Evolutionary conservation across 2,797 vertebrate species (phyloP).

Genomic region (Leptatherina wallacei): DNA sequence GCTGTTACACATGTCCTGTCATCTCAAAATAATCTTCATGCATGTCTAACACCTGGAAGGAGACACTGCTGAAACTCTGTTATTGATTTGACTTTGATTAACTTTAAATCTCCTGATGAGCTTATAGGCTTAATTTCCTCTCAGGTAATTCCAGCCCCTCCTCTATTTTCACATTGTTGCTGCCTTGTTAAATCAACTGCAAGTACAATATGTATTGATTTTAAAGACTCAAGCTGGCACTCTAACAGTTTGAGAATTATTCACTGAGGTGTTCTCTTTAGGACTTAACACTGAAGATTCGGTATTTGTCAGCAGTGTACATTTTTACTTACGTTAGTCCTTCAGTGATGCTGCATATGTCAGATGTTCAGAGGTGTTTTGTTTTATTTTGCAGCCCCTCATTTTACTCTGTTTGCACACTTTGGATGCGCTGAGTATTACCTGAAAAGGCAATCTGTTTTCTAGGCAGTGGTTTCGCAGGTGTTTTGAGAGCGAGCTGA

Average conservation of each 20-base stretch:
- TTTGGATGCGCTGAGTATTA: slow-evolving; percentile 4
- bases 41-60: background rate
- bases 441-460: slow-evolving; percentile 13
- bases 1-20: background rate
- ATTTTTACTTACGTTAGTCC: background rate
- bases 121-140: slow-evolving; percentile 44
- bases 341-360: background rate
- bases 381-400: background rate
- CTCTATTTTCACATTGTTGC: slow-evolving; percentile 46
- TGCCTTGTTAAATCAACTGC: slow-evolving; percentile 42
- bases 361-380: background rate
- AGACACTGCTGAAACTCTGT: background rate
- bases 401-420: slow-evolving; percentile 1
- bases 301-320: background rate
- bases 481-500: slow-evolving; percentile 16
- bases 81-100: slow-evolving; percentile 2
- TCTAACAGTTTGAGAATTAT: slow-evolving; percentile 40
- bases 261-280: slow-evolving; percentile 14
- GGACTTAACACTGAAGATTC: background rate
- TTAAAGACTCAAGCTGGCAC: slow-evolving; percentile 4
- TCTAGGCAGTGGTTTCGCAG: slow-evolving; percentile 26
- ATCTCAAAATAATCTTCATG: background rate
- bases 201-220: slow-evolving; percentile 66
- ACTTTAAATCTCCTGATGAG: slow-evolving; percentile 37
- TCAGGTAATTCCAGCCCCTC: slow-evolving; percentile 50